Evolutionary conservation across 2,797 vertebrate species (phyloP).

Genomic region (Artibeus lituratus): DNA sequence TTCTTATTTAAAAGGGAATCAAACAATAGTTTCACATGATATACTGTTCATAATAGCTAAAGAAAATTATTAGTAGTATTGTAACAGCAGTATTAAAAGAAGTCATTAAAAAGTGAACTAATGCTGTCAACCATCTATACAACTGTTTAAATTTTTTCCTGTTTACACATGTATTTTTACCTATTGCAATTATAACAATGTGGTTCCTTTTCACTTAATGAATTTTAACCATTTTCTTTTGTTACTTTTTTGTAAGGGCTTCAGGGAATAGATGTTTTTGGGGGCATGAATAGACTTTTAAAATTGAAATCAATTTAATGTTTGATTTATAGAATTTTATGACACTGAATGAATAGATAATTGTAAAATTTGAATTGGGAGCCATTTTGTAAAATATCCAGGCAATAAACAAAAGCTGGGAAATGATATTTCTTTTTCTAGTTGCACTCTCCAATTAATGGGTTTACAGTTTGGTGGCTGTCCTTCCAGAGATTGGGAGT

Average conservation of each 20-base stretch:
- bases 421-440: background rate
- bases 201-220: background rate
- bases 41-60: background rate
- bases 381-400: background rate
- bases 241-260: conserved; percentile 14
- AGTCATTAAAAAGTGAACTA: background rate
- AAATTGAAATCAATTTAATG: background rate
- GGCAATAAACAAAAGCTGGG: background rate
- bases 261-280: background rate
- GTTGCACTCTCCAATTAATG: background rate
- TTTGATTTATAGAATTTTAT: background rate
- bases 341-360: background rate
- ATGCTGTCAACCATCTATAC: background rate
- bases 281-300: background rate
- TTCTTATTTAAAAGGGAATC: background rate
- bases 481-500: conserved; percentile 13
- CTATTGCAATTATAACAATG: background rate
- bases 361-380: background rate
- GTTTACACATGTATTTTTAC: background rate
- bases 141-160: background rate
- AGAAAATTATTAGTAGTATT: background rate
- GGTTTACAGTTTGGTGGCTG: background rate
- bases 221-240: conserved; percentile 36
- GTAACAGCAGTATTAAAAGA: background rate
- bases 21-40: background rate